A percentile compares a stretch with the other conserved stretches of the same genome.
These are phyloP conservation scores for Stenotaenia linearis DNA, from an alignment of 2,888 invertebrate species.

Conservation along the genomic window DNA sequence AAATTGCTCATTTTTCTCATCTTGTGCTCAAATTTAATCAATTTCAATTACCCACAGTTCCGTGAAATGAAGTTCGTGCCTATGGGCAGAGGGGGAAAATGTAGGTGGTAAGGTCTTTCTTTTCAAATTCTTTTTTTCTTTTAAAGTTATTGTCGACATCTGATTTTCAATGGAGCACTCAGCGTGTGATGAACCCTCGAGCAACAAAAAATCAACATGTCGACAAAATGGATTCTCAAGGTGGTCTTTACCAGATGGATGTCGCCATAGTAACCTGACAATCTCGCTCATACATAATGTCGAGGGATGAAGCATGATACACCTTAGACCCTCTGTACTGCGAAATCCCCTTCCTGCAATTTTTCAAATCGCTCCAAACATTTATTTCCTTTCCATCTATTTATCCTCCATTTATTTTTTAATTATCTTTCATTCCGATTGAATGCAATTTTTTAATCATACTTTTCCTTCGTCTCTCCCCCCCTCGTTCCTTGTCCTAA, in stretches of 20 bases:
- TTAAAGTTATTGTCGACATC: constrained; percentile 27
- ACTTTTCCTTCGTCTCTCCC: not conserved
- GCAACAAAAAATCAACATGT: constrained; percentile 29
- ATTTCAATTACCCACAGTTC: constrained; percentile 24
- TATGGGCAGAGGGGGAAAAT: constrained; percentile 7
- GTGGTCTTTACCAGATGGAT: constrained; percentile 30
- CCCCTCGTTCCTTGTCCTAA: not conserved
- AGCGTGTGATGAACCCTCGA: constrained; percentile 27
- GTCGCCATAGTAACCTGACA: constrained; percentile 28
- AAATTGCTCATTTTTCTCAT: constrained; percentile 12
- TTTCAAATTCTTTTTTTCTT: not conserved
- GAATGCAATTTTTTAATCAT: not conserved
- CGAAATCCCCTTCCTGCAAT: not conserved
- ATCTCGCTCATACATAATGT: constrained; percentile 30
- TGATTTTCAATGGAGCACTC: constrained; percentile 30
- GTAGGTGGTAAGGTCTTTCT: not conserved
- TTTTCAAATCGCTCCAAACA: not conserved
- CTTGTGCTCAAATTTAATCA: constrained; percentile 21
- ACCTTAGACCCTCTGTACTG: not conserved
- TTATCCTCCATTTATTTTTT: not conserved
- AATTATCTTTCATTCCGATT: not conserved
- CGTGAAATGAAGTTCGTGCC: constrained; percentile 24
- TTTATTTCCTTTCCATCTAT: not conserved
- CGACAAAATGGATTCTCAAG: constrained; percentile 30
- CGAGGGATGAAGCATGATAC: constrained; percentile 19